These are phyloP conservation scores for Halisarca cf. caerulea DNA, from an alignment of 37 sponge, comb jelly and placozoan species.

Conservation along the genomic window DNA sequence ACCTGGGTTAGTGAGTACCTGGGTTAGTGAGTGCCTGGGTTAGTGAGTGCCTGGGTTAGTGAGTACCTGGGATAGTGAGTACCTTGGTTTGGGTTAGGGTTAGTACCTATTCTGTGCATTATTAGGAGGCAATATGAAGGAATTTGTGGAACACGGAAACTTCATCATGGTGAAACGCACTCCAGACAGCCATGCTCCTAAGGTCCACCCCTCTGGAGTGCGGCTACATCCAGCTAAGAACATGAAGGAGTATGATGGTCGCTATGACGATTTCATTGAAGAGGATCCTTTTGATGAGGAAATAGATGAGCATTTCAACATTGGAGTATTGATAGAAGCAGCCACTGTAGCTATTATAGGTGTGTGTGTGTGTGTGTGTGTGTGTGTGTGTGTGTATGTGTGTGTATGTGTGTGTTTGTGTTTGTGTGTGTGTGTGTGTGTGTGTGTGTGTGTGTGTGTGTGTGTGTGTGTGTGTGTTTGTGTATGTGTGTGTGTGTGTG, in stretches of 20 bases:
- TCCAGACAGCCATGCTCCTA: not conserved
- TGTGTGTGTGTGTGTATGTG: not conserved
- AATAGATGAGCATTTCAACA: slow-evolving; percentile 32
- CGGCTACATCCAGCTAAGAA: slow-evolving; percentile 4
- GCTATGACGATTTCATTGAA: slow-evolving; percentile 9
- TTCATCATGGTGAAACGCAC: slow-evolving; percentile 13
- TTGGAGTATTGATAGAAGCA: slow-evolving; percentile 52
- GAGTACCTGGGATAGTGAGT: too few relatives aligned
- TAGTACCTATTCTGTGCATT: not conserved
- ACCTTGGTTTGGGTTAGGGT: not conserved
- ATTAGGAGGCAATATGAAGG: not conserved
- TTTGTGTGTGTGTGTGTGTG: not conserved
- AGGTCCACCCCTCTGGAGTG: not conserved
- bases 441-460: not conserved
- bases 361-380: slow-evolving; percentile 5
- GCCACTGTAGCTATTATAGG: slow-evolving; percentile 42
- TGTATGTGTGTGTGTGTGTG: not conserved
- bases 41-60: too few relatives aligned
- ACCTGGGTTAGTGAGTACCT: too few relatives aligned
- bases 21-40: too few relatives aligned
- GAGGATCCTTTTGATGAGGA: slow-evolving; percentile 38
- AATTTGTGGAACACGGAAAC: slow-evolving; percentile 16
- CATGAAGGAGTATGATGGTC: slow-evolving; percentile 6
- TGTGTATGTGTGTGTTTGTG: not conserved
- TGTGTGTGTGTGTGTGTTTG: not conserved